These are phyloP conservation scores for Metallyticus violacea DNA, from an alignment of 2,888 invertebrate species.

Conservation along the genomic window DNA sequence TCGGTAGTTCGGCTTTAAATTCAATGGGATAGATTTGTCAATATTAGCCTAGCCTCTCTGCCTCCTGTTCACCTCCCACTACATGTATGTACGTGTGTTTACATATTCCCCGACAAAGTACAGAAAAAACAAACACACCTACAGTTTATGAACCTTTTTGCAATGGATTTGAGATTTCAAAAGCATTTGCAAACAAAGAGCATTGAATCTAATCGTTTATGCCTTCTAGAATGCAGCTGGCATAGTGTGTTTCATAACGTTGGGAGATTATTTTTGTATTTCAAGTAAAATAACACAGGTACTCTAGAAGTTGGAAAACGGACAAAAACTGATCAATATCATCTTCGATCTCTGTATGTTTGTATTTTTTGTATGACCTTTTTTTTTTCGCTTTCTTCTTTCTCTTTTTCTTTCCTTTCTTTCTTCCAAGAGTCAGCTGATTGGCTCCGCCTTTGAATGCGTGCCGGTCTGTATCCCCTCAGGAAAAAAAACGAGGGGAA, in stretches of 20 bases:
- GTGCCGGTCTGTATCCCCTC: background rate
- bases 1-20: constrained; percentile 6
- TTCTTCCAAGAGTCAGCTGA: constrained; percentile 13
- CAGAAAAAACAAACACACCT: background rate
- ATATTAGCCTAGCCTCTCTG: background rate
- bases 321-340: background rate
- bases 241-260: background rate
- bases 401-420: background rate
- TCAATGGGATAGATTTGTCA: constrained; percentile 12
- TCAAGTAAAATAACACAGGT: background rate
- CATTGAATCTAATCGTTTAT: constrained; percentile 2
- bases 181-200: background rate
- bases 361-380: background rate
- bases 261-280: no score
- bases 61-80: background rate
- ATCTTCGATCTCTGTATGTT: background rate
- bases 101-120: background rate
- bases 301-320: background rate
- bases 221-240: background rate
- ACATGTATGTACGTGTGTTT: background rate
- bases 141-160: background rate
- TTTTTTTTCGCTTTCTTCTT: background rate
- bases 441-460: background rate
- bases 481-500: background rate
- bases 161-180: background rate